Conservation (phyloP, 2,888 invertebrate genomes). For the Melanophora roralis region DNA sequence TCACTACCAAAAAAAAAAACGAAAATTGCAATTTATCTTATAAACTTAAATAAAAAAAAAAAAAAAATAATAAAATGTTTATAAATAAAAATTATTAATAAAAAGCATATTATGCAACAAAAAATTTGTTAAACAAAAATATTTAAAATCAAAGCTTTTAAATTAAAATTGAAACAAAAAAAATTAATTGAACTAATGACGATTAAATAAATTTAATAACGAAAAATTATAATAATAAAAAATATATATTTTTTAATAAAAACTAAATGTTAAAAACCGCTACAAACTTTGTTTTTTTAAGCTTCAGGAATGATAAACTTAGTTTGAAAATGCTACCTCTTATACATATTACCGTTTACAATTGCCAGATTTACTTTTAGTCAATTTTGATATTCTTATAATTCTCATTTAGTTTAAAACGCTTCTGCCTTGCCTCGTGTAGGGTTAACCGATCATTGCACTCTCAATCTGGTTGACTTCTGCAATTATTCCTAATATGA, state of each 20-base stretch:
- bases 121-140: slow-evolving; percentile 49
- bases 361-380: no score
- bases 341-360: no score
- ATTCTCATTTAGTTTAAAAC: not conserved
- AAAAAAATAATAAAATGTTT: not conserved
- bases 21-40: not conserved
- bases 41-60: no score
- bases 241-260: no score
- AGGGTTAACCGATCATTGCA: slow-evolving; percentile 64
- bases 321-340: no score
- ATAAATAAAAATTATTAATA: slow-evolving; percentile 12
- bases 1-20: not conserved
- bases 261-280: no score
- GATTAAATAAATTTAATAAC: slow-evolving; percentile 54
- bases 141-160: slow-evolving; percentile 52
- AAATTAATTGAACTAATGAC: slow-evolving; percentile 49
- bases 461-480: slow-evolving; percentile 83
- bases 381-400: not conserved
- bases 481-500: slow-evolving; percentile 86
- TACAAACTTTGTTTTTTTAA: no score
- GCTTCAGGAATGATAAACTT: no score
- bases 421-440: not conserved
- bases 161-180: slow-evolving; percentile 37
- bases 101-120: slow-evolving; percentile 52
- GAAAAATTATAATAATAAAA: no score